These are phyloP conservation scores for Zaprionus kolodkinae DNA, from an alignment of 1,140 invertebrate genomes.

Conservation along the genomic window DNA sequence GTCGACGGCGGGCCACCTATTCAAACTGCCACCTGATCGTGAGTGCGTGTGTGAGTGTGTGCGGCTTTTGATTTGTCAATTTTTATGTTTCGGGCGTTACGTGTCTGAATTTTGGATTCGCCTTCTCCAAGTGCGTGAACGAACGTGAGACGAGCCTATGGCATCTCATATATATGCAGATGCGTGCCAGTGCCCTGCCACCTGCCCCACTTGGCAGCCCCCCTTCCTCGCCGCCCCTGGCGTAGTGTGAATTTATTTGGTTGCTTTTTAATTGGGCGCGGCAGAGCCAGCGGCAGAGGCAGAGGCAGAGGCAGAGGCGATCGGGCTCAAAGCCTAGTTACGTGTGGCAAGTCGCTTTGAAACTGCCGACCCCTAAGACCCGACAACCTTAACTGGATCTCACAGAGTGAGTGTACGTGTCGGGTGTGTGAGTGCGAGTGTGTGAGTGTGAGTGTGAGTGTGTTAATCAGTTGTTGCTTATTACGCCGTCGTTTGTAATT, in stretches of 20 bases:
- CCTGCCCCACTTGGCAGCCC: background rate
- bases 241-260: conserved; percentile 42
- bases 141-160: conserved; percentile 9
- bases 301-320: background rate
- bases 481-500: conserved; percentile 22
- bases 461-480: conserved; percentile 31
- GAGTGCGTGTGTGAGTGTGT: conserved; percentile 12
- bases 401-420: background rate
- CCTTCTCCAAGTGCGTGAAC: background rate
- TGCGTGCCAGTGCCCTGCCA: conserved; percentile 16
- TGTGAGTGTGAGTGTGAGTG: conserved; percentile 3
- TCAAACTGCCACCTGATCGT: conserved; percentile 13
- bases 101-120: conserved; percentile 43
- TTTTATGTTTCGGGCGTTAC: conserved; percentile 52
- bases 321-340: conserved; percentile 6
- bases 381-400: conserved; percentile 22
- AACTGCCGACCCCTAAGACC: conserved; percentile 5
- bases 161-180: conserved; percentile 31
- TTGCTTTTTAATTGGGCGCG: conserved; percentile 43
- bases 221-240: background rate
- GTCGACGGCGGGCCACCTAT: no score
- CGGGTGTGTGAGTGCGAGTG: background rate
- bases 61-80: conserved; percentile 48
- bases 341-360: conserved; percentile 20
- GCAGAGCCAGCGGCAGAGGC: background rate